phyloP scores from a whole-genome alignment of 2,888 invertebrate genomes.

The Cistogaster globosa region DNA sequence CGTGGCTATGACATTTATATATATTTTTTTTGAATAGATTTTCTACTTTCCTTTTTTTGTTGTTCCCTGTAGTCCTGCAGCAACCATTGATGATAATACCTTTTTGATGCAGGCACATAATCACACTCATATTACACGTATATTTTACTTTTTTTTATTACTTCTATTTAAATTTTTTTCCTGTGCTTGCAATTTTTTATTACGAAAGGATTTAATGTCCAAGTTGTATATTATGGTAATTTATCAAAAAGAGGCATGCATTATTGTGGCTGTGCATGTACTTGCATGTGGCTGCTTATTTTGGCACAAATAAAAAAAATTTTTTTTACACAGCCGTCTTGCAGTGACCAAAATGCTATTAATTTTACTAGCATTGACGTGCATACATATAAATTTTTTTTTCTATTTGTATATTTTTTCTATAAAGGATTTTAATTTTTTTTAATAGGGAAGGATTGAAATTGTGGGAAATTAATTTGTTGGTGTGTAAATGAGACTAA shows the following conservation, averaged over 20 bases:
- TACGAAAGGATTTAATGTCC: constrained; percentile 79
- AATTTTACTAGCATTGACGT: no score
- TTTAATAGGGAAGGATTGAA: no score
- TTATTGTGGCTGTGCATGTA: not conserved
- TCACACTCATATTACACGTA: not conserved
- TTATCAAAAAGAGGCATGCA: constrained; percentile 74
- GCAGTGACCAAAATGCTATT: not conserved
- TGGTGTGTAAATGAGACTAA: no score
- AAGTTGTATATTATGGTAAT: constrained; percentile 79
- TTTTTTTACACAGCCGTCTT: not conserved
- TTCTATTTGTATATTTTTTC: not conserved
- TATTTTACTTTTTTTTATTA: not conserved
- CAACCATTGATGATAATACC: constrained; percentile 9
- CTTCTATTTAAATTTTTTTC: constrained; percentile 34
- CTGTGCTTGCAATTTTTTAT: constrained; percentile 65
- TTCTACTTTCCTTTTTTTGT: constrained; percentile 21
- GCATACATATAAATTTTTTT: no score
- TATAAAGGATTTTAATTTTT: no score
- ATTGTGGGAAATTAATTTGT: no score
- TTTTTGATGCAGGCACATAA: not conserved
- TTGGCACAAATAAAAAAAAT: no score
- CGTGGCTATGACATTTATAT: not conserved
- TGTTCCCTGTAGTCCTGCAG: not conserved
- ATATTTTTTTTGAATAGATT: not conserved
- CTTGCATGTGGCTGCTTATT: not conserved